Percentiles rank a stretch among this genome's conserved stretches.
Evolutionary conservation across 2,888 invertebrate genomes (phyloP).

Genomic region (Macrophya annulata): DNA sequence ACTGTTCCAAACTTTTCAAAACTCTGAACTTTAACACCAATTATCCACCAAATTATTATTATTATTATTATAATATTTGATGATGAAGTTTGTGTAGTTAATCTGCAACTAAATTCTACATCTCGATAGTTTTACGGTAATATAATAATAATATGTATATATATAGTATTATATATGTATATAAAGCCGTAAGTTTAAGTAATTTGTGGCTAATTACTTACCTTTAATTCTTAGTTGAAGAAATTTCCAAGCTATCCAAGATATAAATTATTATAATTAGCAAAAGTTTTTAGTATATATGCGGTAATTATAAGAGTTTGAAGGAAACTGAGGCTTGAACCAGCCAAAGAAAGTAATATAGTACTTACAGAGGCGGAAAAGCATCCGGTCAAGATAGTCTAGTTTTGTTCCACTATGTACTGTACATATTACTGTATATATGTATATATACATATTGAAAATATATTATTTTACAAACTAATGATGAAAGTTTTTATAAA

Average conservation of each 20-base stretch:
- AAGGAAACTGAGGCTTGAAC: not conserved
- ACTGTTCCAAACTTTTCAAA: too few species aligned
- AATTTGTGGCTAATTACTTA: not conserved
- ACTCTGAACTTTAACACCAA: too few species aligned
- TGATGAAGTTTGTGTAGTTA: too few species aligned
- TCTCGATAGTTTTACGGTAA: not conserved
- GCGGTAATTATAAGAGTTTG: constrained; percentile 30
- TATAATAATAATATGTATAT: not conserved
- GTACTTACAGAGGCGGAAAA: not conserved
- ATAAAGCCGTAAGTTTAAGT: not conserved
- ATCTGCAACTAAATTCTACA: not conserved
- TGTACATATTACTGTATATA: too few species aligned
- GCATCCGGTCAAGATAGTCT: constrained; percentile 14
- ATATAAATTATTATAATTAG: constrained; percentile 39
- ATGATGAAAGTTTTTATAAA: not conserved
- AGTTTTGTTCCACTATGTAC: not conserved
- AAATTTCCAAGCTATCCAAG: not conserved
- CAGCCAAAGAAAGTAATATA: not conserved
- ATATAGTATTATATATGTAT: not conserved
- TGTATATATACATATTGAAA: too few species aligned
- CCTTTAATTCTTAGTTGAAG: constrained; percentile 7
- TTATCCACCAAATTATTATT: too few species aligned
- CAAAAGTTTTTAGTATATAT: not conserved
- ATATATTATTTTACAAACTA: not conserved
- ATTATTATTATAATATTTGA: too few species aligned